Conservation (phyloP, 2,113 vertebrate species). For the Cinclus cinclus region DNA sequence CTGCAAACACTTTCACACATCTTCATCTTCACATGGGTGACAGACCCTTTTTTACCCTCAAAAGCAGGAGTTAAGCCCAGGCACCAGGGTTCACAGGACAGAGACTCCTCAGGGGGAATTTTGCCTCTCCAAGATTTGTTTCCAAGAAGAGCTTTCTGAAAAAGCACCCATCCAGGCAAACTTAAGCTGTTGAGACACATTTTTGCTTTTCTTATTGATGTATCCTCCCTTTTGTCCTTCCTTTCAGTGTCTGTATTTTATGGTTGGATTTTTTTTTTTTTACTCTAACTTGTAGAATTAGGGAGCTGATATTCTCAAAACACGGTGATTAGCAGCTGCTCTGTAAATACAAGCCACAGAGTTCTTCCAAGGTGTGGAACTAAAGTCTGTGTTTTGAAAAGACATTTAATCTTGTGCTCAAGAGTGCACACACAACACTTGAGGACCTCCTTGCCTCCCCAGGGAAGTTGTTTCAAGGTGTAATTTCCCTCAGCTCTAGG, state of each 20-base stretch:
- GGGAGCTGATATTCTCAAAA: background rate
- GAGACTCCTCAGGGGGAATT: background rate
- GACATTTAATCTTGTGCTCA: background rate
- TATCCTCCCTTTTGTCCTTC: background rate
- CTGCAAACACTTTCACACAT: background rate
- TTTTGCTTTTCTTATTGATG: background rate
- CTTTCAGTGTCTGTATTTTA: background rate
- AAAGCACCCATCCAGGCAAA: background rate
- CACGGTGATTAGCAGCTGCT: background rate
- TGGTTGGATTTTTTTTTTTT: accelerated
- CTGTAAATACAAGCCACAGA: background rate
- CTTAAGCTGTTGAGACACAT: background rate
- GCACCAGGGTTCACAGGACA: background rate
- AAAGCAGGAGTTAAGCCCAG: background rate
- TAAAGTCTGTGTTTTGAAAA: background rate
- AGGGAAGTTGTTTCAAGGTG: background rate
- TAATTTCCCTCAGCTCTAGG: background rate
- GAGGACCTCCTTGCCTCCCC: background rate
- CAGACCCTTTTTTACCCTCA: background rate
- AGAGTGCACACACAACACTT: background rate
- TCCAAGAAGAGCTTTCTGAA: background rate
- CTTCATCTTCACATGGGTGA: background rate
- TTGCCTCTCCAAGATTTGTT: background rate
- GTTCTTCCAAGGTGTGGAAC: background rate
- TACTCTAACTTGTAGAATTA: background rate